Percentiles rank a stretch among this genome's conserved stretches.
phyloP scores from a whole-genome alignment of 2,888 invertebrate genomes.

The Eumerus sabulonum region DNA sequence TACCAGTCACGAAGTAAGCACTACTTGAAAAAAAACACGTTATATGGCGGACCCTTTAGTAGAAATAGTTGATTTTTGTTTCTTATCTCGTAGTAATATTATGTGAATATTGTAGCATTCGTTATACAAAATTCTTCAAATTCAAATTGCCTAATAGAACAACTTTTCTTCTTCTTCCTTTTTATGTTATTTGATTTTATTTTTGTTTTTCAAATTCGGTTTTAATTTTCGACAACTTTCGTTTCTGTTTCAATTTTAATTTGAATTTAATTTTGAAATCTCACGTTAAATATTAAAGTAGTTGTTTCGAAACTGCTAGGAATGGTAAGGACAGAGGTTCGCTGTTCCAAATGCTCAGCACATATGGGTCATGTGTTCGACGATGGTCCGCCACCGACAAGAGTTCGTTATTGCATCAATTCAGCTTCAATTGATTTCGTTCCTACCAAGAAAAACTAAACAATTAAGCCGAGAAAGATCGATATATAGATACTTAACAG shows the following conservation, averaged over 20 bases:
- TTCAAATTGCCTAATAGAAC: constrained; percentile 66
- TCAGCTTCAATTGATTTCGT: constrained; percentile 83
- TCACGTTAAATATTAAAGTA: constrained; percentile 76
- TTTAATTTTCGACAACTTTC: constrained; percentile 29
- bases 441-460: constrained; percentile 70
- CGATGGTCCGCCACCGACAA: constrained; percentile 96
- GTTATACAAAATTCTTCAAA: constrained; percentile 60
- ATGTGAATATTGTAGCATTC: constrained; percentile 39
- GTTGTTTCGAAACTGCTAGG: constrained; percentile 85
- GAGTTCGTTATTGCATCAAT: constrained; percentile 97
- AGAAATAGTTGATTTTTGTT: background rate
- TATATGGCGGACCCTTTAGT: no score
- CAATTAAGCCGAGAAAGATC: constrained; percentile 22
- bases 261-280: constrained; percentile 46
- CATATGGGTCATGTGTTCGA: constrained; percentile 98
- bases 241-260: constrained; percentile 24
- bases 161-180: constrained; percentile 67
- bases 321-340: constrained; percentile 96
- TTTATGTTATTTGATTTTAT: constrained; percentile 50
- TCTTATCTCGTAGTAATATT: constrained; percentile 52
- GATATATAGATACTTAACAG: constrained; percentile 18
- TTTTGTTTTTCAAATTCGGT: background rate
- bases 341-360: constrained; percentile 94
- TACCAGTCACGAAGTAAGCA: no score
- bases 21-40: no score